phyloP scores from a whole-genome alignment of 2,113 vertebrate genomes.

The Danio rerio region GRCz12tu NC_133188.1:54185501-54186000 shows the following conservation, averaged over 20 bases:
- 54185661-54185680: not conserved
- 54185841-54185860: no score
- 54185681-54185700: not conserved
- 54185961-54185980: no score
- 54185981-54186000: no score
- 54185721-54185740: constrained; percentile 23
- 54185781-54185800: not conserved
- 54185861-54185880: no score
- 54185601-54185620: not conserved
- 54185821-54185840: no score
- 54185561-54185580: not conserved
- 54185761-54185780: not conserved
- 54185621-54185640: not conserved
- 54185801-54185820: no score
- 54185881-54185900: no score
- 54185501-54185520: not conserved
- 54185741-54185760: not conserved
- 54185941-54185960: no score
- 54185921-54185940: no score
- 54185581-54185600: not conserved
- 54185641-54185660: not conserved
- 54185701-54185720: not conserved
- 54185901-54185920: no score
- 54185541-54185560: not conserved
- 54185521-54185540: not conserved